phyloP scores from a whole-genome alignment of 1,140 invertebrate species.

The Drosophila seguyi region DNA sequence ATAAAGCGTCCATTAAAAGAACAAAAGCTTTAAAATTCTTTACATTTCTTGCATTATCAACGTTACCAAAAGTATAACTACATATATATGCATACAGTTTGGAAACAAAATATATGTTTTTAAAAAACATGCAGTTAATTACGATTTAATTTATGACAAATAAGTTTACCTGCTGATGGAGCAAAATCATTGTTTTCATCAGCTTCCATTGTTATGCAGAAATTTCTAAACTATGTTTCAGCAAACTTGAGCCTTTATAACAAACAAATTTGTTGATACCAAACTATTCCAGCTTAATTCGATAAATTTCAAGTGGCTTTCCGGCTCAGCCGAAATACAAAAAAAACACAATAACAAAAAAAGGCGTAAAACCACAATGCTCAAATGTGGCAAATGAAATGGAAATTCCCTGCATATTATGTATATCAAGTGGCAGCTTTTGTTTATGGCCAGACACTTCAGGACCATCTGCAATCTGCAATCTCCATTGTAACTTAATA shows the following conservation, averaged over 20 bases:
- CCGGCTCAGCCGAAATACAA: background rate
- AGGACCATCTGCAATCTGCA: conserved; percentile 31
- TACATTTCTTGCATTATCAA: no score
- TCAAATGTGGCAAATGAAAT: conserved; percentile 31
- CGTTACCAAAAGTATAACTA: no score
- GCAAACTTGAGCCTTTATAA: background rate
- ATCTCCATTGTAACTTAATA: conserved; percentile 46
- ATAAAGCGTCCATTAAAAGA: background rate
- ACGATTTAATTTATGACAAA: background rate
- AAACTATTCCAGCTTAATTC: conserved; percentile 4
- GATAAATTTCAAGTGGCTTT: conserved; percentile 17
- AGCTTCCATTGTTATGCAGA: background rate
- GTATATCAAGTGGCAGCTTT: conserved; percentile 40
- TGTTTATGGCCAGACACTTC: conserved; percentile 41
- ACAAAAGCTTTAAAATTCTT: no score
- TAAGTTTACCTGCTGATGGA: background rate
- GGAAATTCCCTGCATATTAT: conserved; percentile 31
- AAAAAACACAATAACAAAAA: background rate
- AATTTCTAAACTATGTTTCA: background rate
- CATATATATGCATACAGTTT: no score
- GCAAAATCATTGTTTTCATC: background rate
- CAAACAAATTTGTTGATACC: no score
- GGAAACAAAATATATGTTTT: background rate
- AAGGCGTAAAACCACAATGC: conserved; percentile 7
- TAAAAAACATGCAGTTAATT: background rate